Base-by-base conservation (phyloP, 1,140 invertebrate genomes). In the Lepidostoma basale region DNA sequence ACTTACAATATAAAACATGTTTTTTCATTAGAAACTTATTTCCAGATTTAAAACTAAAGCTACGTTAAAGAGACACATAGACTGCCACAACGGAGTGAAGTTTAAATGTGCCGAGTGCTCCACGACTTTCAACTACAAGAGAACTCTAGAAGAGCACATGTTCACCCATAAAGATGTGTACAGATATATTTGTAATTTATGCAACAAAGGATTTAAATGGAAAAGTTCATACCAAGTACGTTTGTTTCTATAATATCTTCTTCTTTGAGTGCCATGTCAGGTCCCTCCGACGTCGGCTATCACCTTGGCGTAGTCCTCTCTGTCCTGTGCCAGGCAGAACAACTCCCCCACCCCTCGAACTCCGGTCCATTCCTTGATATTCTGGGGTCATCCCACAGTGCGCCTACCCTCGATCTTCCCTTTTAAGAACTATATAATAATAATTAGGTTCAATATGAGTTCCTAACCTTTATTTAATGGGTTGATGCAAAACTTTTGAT, bases 41-140 rank as follows among this genome's bases (percentile, higher is more conserved):
- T 73, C 60, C 42, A 73, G 71, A 28, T 73, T 68, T 33, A 73
- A 73, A 69, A 69, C 63, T 20, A 73, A 64, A 60, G 45, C 56
- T 36, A 16, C 39, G 25, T 44, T 68, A 1, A 47, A 65, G 36
- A 66, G 58, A 20, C 71, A 73, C 30, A n/a, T 69, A n/a, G 67
- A 69, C 33, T 62, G 47, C 47, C 71, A 73, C 20, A 60, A 54
- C 36, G 70, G 36, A 12, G 36, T 30, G 14, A 59, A 26, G 2
- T 72, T 60, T 26, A 64, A 72, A 23, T 72, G 70, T 66, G 6
- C 66, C 3, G 28, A 65, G 22, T 72, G 70, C 54, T 56, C 62
- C 2, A 54, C 62, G 20, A 39, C 58, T n/a, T 66, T 72, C 14
- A 65, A 58, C 20, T 42, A 28, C 28, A 40, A 54, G 25, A 59